These are phyloP conservation scores for Psittacula cyanocephala DNA, from an alignment of 2,113 vertebrate genomes.

Conservation along the genomic window DNA sequence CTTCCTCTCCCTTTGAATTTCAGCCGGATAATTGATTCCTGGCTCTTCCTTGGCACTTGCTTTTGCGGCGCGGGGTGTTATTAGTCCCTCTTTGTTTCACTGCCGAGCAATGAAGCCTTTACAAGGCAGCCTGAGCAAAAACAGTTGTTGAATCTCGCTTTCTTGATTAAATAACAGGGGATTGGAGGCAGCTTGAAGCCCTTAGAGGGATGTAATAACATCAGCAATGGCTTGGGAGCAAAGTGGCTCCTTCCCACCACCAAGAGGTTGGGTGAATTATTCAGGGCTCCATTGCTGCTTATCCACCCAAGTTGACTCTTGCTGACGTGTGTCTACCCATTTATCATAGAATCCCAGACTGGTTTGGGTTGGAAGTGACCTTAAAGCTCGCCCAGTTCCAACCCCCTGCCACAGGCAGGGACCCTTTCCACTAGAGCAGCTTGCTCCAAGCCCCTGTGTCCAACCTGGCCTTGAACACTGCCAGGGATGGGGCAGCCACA, in stretches of 20 bases:
- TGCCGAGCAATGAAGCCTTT: constrained; percentile 73
- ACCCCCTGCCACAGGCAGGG: neutral
- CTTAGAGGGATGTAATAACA: constrained; percentile 50
- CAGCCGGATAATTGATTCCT: constrained; percentile 79
- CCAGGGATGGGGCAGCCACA: neutral
- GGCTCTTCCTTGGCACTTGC: constrained; percentile 73
- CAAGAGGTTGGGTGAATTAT: constrained; percentile 40
- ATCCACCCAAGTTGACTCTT: neutral
- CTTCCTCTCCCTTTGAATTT: constrained; percentile 62
- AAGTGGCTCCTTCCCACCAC: constrained; percentile 46
- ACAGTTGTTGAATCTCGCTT: constrained; percentile 75
- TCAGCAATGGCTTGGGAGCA: constrained; percentile 55
- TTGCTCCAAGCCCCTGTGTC: neutral
- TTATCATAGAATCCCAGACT: neutral
- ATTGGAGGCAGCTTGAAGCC: constrained; percentile 60
- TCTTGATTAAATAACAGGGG: constrained; percentile 75
- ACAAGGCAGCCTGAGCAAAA: constrained; percentile 74
- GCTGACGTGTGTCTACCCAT: rapidly evolving
- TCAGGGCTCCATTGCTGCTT: neutral
- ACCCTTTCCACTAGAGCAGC: neutral
- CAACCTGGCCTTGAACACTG: neutral
- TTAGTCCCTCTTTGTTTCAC: constrained; percentile 76
- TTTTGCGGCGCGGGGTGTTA: constrained; percentile 67
- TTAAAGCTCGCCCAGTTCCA: neutral
- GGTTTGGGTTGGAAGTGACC: neutral